phyloP scores from a whole-genome alignment of 1,140 invertebrate genomes.

The Bombus impatiens region DNA sequence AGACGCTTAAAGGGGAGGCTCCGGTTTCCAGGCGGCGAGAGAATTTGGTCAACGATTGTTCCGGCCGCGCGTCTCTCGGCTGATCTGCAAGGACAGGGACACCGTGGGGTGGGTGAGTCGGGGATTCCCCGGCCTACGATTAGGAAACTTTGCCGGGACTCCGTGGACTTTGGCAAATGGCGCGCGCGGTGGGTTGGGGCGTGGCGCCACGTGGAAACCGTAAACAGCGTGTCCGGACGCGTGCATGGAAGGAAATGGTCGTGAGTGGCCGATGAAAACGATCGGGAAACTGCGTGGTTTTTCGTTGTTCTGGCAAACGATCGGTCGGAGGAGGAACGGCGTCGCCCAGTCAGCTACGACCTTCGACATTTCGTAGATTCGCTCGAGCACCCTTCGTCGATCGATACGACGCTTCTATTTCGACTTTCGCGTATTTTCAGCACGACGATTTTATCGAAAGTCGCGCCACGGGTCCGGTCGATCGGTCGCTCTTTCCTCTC shows the following conservation, averaged over 20 bases:
- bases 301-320: no score
- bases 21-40: no score
- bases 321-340: background rate
- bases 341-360: conserved; percentile 30
- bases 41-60: conserved; percentile 29
- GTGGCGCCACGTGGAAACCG: conserved; percentile 65
- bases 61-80: background rate
- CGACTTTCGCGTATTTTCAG: conserved; percentile 30
- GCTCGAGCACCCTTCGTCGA: background rate
- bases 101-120: conserved; percentile 6
- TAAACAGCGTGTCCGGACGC: conserved; percentile 62
- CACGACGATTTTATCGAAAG: background rate
- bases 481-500: background rate
- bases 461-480: no score
- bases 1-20: conserved; percentile 4
- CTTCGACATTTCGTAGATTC: conserved; percentile 48
- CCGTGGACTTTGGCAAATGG: conserved; percentile 53
- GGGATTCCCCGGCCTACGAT: conserved; percentile 67
- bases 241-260: background rate
- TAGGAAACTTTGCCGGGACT: conserved; percentile 71
- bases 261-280: background rate
- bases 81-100: conserved; percentile 17
- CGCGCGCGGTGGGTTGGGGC: conserved; percentile 28
- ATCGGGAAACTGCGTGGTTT: no score
- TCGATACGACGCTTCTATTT: conserved; percentile 39